Percentiles rank a stretch among this genome's conserved stretches.
These are phyloP conservation scores for Rhombomys opimus DNA, from an alignment of 2,113 vertebrate species.

Conservation along the genomic window DNA sequence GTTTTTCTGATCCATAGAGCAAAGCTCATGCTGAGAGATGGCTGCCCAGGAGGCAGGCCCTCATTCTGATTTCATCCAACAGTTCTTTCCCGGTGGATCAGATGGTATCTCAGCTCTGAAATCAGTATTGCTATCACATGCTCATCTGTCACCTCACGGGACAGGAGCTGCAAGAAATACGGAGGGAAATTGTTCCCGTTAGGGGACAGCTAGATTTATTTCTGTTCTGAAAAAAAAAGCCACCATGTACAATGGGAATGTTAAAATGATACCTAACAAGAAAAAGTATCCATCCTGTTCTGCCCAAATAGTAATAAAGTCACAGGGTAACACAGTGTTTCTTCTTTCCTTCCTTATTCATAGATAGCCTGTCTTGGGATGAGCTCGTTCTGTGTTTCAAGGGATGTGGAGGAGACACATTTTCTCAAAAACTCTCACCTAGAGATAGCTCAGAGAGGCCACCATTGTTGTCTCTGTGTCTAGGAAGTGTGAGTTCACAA, in stretches of 20 bases:
- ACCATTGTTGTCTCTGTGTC: background rate
- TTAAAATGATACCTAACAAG: conserved; percentile 61
- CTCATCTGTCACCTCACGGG: conserved; percentile 73
- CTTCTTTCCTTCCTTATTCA: background rate
- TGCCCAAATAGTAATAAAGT: conserved; percentile 39
- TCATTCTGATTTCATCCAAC: conserved; percentile 71
- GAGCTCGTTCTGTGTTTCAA: background rate
- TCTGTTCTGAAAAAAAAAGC: conserved; percentile 13
- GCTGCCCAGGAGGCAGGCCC: conserved; percentile 80
- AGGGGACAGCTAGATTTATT: conserved; percentile 72
- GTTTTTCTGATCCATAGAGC: conserved; percentile 82
- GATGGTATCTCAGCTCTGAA: conserved; percentile 67
- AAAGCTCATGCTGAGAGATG: conserved; percentile 75
- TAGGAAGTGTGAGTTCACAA: background rate
- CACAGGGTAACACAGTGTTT: conserved; percentile 31
- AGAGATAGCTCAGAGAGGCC: background rate
- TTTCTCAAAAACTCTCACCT: background rate
- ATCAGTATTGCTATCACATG: conserved; percentile 79
- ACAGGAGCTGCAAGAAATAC: conserved; percentile 79
- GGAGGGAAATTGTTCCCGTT: conserved; percentile 67
- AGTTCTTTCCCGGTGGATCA: conserved; percentile 73
- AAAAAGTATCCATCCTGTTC: conserved; percentile 39
- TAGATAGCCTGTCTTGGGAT: background rate
- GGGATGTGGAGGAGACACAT: background rate
- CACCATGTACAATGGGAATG: conserved; percentile 17